Base-by-base conservation (phyloP, 2,888 invertebrate species). In the Cephus nigrinus region DNA sequence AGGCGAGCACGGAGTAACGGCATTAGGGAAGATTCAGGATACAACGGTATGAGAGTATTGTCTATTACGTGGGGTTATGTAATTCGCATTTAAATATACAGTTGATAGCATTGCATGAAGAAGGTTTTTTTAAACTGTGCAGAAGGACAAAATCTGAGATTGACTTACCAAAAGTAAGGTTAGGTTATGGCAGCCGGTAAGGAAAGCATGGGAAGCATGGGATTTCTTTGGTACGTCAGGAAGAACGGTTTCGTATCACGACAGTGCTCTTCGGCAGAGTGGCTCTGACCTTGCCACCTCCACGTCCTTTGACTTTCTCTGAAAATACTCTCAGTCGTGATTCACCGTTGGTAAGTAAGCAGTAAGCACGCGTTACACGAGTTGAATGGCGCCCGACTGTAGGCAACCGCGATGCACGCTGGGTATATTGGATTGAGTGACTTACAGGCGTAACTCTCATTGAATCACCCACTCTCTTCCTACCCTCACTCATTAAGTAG, bases 401-500 rank as follows among this genome's bases (percentile, higher is more conserved):
- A 71, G 23, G 71, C 71, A 71, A 71, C 71, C 71, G 31, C 12
- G 3, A 9, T 23, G 23, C 23, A 55, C 23, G 9, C 23, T 55
- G 55, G 55, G 55, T 55, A 55, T 55, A 55, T 55, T 55, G 55
- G 55, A 23, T 55, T 55, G 55, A 55, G 55, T 55, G 55, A 23
- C 71, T 71, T 33, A 71, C 71, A 71, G 71, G 71, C 55, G 55
- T 55, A 55, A 55, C 55, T 55, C 55, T 55, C 55, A 55, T 55
- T 55, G 55, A 55, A 23, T 55, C 55, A 23, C 75, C 33, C 73
- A 34, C 74, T 33, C 5, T 75, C 74, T 31, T 77, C 78, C 83
- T 82, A 55, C 82, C 80, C 83, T 85, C 85, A 85, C 86, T 87
- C 86, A 88, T 87, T 87, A 89, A 88, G 88, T 83, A 86, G 86